phyloP scores from a whole-genome alignment of 2,797 vertebrate species.

The Chrysocyon brachyurus region DNA sequence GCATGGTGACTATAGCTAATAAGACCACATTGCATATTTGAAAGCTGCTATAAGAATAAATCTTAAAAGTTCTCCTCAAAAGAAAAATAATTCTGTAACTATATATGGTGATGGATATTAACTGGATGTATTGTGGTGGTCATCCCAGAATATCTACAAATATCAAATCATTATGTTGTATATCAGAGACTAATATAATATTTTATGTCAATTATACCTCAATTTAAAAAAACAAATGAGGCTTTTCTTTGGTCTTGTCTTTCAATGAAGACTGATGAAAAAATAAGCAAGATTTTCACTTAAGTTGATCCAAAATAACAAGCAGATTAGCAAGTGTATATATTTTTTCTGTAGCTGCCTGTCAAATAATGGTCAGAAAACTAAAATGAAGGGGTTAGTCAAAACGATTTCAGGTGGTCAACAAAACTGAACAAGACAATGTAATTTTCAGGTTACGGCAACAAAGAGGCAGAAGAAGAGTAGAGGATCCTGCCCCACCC shows the following conservation, averaged over 20 bases:
- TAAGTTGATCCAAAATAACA: conserved; percentile 12
- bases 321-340: background rate
- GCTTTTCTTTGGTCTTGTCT: conserved; percentile 42
- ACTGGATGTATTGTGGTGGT: background rate
- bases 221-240: background rate
- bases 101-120: background rate
- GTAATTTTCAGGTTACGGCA: background rate
- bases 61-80: background rate
- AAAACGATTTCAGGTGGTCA: conserved; percentile 55
- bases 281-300: conserved; percentile 4
- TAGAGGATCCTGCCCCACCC: background rate
- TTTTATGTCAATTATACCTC: background rate
- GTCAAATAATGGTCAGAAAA: background rate
- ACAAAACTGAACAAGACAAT: background rate
- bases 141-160: background rate
- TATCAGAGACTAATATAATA: background rate
- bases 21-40: background rate
- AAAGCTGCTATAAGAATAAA: background rate
- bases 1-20: background rate
- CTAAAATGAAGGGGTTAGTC: background rate
- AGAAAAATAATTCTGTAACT: background rate
- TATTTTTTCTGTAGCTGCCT: background rate
- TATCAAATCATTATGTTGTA: background rate
- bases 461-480: background rate
- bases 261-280: background rate